Evolutionary conservation across 2,113 vertebrate genomes (phyloP).

Genomic region (Apodemus sylvaticus): DNA sequence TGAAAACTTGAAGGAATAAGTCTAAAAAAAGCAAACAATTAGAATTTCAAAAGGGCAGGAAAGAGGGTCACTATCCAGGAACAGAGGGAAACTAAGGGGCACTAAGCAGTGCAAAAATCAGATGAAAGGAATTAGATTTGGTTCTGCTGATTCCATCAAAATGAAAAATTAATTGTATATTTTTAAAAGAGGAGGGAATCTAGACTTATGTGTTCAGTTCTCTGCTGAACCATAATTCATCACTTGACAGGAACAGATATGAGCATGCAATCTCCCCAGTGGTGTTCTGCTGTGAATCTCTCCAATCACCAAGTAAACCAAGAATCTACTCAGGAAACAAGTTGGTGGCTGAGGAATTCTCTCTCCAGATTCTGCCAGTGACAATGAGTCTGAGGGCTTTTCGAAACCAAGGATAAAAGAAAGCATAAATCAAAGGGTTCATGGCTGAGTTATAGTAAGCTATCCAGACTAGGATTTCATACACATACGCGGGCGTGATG

Average conservation of each 20-base stretch:
- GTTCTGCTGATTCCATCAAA: neutral
- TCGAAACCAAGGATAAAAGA: slow-evolving; percentile 36
- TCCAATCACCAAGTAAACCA: neutral
- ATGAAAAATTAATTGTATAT: neutral
- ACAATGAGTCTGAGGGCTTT: slow-evolving; percentile 49
- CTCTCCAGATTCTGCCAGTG: slow-evolving; percentile 51
- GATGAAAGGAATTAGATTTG: neutral
- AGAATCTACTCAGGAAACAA: neutral
- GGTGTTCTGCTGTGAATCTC: accelerated
- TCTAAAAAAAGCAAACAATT: neutral
- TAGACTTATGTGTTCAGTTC: neutral
- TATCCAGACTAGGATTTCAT: slow-evolving; percentile 76
- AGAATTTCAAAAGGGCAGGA: neutral
- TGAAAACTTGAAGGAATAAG: neutral
- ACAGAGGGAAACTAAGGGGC: neutral
- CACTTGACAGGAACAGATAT: neutral
- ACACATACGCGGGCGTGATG: slow-evolving; percentile 65
- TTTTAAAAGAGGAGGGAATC: neutral
- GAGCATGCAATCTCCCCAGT: neutral
- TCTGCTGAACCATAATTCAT: neutral
- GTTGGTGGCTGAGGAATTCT: slow-evolving; percentile 52
- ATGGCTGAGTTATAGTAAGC: slow-evolving; percentile 54
- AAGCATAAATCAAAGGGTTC: slow-evolving; percentile 51
- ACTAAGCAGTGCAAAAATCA: neutral
- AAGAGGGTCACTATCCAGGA: no score